Evolutionary conservation across 2,888 invertebrate genomes (phyloP).

Genomic region (Serripes groenlandicus): DNA sequence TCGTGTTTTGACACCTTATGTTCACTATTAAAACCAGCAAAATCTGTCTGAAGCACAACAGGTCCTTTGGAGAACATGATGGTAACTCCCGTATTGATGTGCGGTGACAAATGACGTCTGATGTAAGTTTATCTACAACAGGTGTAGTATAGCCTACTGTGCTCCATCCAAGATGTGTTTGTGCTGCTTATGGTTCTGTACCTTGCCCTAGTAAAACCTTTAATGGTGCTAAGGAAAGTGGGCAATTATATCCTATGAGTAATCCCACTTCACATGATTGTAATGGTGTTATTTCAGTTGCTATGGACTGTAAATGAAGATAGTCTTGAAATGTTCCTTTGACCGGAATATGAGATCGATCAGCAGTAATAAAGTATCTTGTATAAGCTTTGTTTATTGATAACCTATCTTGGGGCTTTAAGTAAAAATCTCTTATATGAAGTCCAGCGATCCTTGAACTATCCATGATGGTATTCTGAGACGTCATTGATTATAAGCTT

Average conservation of each 20-base stretch:
- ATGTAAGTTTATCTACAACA: neutral
- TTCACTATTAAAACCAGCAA: neutral
- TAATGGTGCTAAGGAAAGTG: constrained; percentile 54
- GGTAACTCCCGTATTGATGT: neutral
- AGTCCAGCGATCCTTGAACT: constrained; percentile 31
- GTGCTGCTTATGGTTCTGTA: constrained; percentile 53
- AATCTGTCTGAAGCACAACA: neutral
- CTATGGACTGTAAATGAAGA: constrained; percentile 40
- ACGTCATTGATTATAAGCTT: constrained; percentile 55
- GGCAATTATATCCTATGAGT: constrained; percentile 57
- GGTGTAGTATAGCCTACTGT: constrained; percentile 43
- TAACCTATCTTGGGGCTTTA: neutral
- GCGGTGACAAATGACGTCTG: neutral
- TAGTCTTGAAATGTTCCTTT: constrained; percentile 25
- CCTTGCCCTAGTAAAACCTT: constrained; percentile 23
- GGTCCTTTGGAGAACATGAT: neutral
- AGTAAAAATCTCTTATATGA: constrained; percentile 37
- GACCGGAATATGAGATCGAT: constrained; percentile 50
- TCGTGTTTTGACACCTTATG: constrained; percentile 11
- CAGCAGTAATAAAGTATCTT: constrained; percentile 55
- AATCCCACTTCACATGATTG: constrained; percentile 64
- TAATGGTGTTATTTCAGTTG: constrained; percentile 39
- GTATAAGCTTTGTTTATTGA: constrained; percentile 42
- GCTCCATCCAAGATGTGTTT: constrained; percentile 62
- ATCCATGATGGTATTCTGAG: constrained; percentile 33